Base-by-base conservation (phyloP, 1,140 invertebrate species). In the Drosophila kepulauana region DNA sequence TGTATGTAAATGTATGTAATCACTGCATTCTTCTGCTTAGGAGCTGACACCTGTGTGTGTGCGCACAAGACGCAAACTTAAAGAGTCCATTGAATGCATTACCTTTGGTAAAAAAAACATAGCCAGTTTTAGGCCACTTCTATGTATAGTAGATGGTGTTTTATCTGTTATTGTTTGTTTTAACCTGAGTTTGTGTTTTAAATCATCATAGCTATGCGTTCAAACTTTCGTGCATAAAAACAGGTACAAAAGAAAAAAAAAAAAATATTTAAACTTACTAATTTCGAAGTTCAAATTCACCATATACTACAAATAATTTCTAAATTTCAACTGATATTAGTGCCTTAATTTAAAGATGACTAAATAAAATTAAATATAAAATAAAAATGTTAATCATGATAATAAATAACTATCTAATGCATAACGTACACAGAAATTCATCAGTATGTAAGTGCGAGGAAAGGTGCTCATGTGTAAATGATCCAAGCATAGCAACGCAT, bases 11-110 rank as follows among this genome's bases (percentile, higher is more conserved):
- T 66, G 45, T 66, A 38, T 74, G 71, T 74, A 74, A 68, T 57
- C 56, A 73, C 46, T 67, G 64, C 70, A 57, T 73, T 67, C 64
- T 73, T 73, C 70, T 67, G 56, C 54, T 73, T 73, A 45, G 63
- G 56, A 58, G 62, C 46, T 43, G 70, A 43, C 57, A 62, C 67
- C 49, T 62, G 57, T 69, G 58, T 69, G 58, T 38, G 52, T 38
- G 52, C 57, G 59, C 35, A 58, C 10, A 43, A 45, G 25, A 58
- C 56, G 56, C 25, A 33, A 58, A 33, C 56, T 58, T 28, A 58
- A 25, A 58, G 56, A 58, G 56, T 25, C 56, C 56, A 58, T 41
- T 56, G 62, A 65, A 65, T 65, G 62, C 62, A 65, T 65, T 69
- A 20, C 48, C 33, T 69, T 62, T 69, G 59, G 67, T 61, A 62